phyloP scores from a whole-genome alignment of 2,797 vertebrate genomes.

The Danionella dracula region DNA sequence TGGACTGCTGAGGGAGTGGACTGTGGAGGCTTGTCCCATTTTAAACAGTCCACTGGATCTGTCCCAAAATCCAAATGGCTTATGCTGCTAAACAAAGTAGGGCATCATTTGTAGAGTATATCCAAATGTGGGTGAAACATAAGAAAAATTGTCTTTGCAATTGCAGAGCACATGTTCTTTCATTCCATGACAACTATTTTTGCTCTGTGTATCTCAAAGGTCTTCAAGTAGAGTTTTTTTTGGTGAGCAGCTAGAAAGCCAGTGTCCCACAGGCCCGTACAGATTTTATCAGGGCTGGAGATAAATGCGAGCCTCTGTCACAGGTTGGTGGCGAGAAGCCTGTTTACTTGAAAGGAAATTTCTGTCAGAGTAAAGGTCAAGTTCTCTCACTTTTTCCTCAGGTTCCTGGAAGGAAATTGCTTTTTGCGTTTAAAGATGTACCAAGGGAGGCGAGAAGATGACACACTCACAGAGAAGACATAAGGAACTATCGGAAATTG shows the following conservation, averaged over 20 bases:
- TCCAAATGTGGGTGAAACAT: not conserved
- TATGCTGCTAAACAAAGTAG: conserved; percentile 13
- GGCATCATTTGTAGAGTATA: not conserved
- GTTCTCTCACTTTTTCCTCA: conserved; percentile 59
- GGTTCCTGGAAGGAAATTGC: conserved; percentile 72
- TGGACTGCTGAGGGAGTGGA: conserved; percentile 1
- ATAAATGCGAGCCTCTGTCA: conserved; percentile 67
- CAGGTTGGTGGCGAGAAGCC: conserved; percentile 76
- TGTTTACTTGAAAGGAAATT: conserved; percentile 85
- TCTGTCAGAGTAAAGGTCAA: conserved; percentile 80
- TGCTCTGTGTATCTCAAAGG: conserved; percentile 2
- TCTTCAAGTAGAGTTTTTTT: conserved; percentile 10
- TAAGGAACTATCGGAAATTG: too few species aligned
- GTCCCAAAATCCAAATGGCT: conserved; percentile 13
- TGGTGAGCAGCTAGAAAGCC: not conserved
- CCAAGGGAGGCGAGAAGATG: conserved; percentile 66
- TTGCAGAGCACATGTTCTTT: not conserved
- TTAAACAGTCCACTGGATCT: conserved; percentile 27
- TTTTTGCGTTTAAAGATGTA: conserved; percentile 81
- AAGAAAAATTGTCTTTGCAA: not conserved
- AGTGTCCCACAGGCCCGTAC: not conserved
- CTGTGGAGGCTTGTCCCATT: conserved; percentile 26
- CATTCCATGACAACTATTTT: not conserved
- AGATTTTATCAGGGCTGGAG: conserved; percentile 64
- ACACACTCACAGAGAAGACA: too few species aligned